Conservation (phyloP, 2,113 vertebrate species). For the Ciconia boyciana region DNA sequence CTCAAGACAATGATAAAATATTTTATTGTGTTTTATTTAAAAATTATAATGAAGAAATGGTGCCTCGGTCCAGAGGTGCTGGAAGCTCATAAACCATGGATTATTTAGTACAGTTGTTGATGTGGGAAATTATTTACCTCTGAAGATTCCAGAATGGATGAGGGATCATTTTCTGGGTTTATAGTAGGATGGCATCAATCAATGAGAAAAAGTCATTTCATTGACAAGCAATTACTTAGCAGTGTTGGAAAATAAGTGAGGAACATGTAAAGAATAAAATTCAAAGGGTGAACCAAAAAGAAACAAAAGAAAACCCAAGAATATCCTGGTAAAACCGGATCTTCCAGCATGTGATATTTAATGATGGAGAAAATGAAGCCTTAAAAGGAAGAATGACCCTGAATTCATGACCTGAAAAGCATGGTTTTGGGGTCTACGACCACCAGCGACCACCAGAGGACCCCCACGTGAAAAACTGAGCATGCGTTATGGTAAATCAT, state of each 20-base stretch:
- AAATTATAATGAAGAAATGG: neutral
- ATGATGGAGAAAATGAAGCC: too few species aligned
- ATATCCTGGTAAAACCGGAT: too few species aligned
- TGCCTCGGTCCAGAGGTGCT: neutral
- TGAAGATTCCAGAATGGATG: neutral
- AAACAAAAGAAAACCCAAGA: too few species aligned
- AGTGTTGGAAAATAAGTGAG: neutral
- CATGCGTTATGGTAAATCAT: too few species aligned
- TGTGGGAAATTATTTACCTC: neutral
- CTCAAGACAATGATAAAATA: neutral
- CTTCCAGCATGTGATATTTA: too few species aligned
- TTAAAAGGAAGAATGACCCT: too few species aligned
- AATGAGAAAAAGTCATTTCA: neutral
- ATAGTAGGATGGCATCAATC: neutral
- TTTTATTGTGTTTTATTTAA: neutral
- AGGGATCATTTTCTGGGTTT: neutral
- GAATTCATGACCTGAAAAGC: too few species aligned
- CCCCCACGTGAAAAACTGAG: too few species aligned
- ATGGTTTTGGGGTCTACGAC: too few species aligned
- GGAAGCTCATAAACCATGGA: neutral
- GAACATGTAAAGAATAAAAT: too few species aligned
- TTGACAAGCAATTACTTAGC: neutral
- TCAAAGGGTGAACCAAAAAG: too few species aligned
- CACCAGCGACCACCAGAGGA: too few species aligned
- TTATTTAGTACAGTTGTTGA: neutral